Base-by-base conservation (phyloP, 2,888 invertebrate genomes). In the Andrena chrysosceles region DNA sequence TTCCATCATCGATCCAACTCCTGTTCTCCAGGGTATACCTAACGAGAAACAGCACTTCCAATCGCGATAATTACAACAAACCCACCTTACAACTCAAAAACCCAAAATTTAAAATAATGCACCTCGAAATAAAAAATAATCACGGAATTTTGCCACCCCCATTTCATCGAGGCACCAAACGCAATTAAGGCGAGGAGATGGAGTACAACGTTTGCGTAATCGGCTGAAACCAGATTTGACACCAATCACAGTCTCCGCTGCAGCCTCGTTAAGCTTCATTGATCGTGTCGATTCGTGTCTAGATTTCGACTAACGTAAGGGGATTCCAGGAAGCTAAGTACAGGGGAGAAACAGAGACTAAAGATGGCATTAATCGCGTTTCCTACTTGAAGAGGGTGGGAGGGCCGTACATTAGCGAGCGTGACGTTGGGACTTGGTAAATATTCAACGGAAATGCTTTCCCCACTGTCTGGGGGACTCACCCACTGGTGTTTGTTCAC, bases 401-500 rank as follows among this genome's bases (percentile, higher is more conserved):
- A 31, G 52, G 54, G n/a, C n/a, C 54, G 23, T 56, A 56, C 10
- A 56, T 23, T 20, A 13, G 56, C 20, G 8, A 20, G 10, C 8
- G 20, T 23, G 20, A 13, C 10, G n/a, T 52, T 52, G 23, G 56
- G 56, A 56, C 23, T 10, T 56, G 8, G 7, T 20, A 52, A 52
- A 20, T 0, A 52, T 52, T 20, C 52, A 52, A 23, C 3, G 56
- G 20, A 56, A 56, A 56, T 56, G 23, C 23, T 54, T 23, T 54
- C 23, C 56, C 56, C 56, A 42, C 42, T 42, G 42, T 16, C 23
- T 48, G 64, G n/a, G 13, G 23, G 70, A 87, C 89, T 91, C 83
- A 93, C 93, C 90, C 68, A 81, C 81, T 71, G 87, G 77, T 83
- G 83, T 84, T 81, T 85, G 90, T 86, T 92, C 92, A 87, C 89